Percentiles rank a stretch among this genome's conserved stretches.
phyloP scores from a whole-genome alignment of 1,140 invertebrate genomes.

The Whitmania pigra region DNA sequence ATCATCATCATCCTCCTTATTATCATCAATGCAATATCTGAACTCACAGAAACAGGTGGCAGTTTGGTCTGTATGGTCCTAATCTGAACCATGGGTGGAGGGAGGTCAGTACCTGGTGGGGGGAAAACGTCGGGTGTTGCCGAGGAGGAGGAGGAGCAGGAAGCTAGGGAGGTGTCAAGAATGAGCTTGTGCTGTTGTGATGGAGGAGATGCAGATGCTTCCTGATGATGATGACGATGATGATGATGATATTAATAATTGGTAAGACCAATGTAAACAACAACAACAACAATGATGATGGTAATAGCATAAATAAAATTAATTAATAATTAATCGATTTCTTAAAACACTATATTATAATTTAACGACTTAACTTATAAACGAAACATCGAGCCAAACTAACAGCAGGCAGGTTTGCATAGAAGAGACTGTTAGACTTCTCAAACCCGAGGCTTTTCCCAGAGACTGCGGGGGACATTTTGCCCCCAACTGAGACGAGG shows the following conservation, averaged over 20 bases:
- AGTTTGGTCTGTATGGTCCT: neutral
- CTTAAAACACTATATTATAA: too few species aligned
- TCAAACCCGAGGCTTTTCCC: neutral
- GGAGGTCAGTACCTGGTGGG: neutral
- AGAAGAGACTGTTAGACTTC: conserved; percentile 8
- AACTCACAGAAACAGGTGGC: neutral
- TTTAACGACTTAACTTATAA: neutral
- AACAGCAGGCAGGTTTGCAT: conserved; percentile 9
- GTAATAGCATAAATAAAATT: too few species aligned
- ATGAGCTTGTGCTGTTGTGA: neutral
- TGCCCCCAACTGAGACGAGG: neutral
- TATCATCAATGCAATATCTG: neutral
- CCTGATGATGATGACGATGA: neutral
- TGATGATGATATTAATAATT: neutral
- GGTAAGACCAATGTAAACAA: neutral
- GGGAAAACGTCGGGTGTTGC: neutral
- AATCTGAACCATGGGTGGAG: neutral
- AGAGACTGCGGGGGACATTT: neutral
- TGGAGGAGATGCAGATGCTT: neutral
- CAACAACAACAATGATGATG: neutral
- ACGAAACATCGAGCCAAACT: neutral
- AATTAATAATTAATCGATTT: too few species aligned
- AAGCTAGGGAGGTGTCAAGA: too few species aligned
- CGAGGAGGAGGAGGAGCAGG: neutral
- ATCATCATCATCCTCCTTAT: neutral